Conservation (phyloP, 2,797 vertebrate species). For the Synanceia verrucosa region DNA sequence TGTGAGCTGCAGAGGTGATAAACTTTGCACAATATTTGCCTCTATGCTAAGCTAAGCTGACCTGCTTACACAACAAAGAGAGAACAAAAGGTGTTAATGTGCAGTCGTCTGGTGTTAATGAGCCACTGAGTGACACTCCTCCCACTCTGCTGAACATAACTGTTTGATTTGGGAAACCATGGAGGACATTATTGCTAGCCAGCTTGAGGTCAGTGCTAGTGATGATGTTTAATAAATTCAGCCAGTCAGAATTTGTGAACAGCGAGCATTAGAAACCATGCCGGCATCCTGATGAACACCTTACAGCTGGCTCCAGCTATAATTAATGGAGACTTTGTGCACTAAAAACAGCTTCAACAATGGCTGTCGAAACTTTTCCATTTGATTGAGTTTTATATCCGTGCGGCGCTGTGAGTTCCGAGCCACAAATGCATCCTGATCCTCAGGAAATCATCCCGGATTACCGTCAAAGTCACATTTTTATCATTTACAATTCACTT, state of each 20-base stretch:
- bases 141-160: background rate
- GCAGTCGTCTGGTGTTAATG: background rate
- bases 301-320: slow-evolving; percentile 20
- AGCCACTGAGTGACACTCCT: background rate
- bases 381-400: slow-evolving; percentile 64
- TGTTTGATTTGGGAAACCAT: background rate
- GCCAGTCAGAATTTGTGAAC: background rate
- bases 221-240: background rate
- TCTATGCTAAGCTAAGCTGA: background rate
- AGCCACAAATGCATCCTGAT: slow-evolving; percentile 61
- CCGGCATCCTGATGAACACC: slow-evolving; percentile 9
- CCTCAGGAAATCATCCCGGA: slow-evolving; percentile 64
- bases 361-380: slow-evolving; percentile 62
- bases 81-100: background rate
- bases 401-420: slow-evolving; percentile 21
- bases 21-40: background rate
- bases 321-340: slow-evolving; percentile 32
- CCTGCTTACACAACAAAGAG: background rate
- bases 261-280: background rate
- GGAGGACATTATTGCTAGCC: background rate
- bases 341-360: slow-evolving; percentile 50
- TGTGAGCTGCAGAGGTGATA: background rate
- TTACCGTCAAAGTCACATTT: slow-evolving; percentile 74
- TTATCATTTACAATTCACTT: slow-evolving; percentile 64
- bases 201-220: background rate